Conservation (phyloP, 2,113 vertebrate species). For the Hemiprocne comata region DNA sequence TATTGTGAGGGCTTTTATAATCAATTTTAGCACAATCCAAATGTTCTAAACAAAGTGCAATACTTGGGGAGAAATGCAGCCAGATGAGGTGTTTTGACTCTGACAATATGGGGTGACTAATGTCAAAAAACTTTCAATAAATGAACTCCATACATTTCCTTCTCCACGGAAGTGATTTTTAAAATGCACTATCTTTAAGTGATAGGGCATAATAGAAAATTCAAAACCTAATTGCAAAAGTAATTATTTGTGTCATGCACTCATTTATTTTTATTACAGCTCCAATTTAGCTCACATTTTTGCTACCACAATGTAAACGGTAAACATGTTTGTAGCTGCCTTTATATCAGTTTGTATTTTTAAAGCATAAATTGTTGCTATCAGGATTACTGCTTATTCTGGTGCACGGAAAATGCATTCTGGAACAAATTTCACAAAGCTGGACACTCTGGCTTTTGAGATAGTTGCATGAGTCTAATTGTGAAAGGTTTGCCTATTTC, state of each 20-base stretch:
- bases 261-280: not conserved
- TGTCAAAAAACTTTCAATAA: not conserved
- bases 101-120: not conserved
- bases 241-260: conserved; percentile 4
- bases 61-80: not conserved
- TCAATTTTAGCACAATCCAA: not conserved
- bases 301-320: not conserved
- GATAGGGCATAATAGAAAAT: not conserved
- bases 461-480: not conserved
- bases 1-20: not conserved
- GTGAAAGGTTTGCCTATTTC: not conserved
- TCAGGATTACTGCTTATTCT: not conserved
- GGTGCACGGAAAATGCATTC: not conserved
- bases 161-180: not conserved
- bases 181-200: not conserved
- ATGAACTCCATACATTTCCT: not conserved
- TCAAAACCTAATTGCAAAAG: not conserved
- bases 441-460: not conserved
- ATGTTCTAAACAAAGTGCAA: not conserved
- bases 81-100: not conserved
- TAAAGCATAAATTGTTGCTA: not conserved
- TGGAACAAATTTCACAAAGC: not conserved
- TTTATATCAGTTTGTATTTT: not conserved
- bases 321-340: not conserved
- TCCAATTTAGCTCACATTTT: not conserved